A percentile compares a stretch with the other conserved stretches of the same genome.
Conservation (phyloP, 2,797 vertebrate species). For the Harpagifer antarcticus region DNA sequence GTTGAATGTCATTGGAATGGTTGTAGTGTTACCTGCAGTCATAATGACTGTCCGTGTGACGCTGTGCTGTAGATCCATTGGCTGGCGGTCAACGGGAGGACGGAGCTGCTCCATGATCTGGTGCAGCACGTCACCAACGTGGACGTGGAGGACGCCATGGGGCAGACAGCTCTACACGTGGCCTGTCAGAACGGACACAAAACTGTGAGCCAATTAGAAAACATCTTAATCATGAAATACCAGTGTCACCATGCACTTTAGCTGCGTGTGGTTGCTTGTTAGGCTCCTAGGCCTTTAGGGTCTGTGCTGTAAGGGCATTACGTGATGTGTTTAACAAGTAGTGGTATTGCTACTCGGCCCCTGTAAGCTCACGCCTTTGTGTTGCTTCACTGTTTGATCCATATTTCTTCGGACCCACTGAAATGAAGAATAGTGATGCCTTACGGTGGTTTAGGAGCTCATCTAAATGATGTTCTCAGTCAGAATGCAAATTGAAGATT, state of each 20-base stretch:
- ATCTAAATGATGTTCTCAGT: too few species aligned
- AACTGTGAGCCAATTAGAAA: constrained; percentile 83
- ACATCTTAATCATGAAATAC: neutral
- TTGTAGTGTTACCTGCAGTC: neutral
- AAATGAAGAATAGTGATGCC: neutral
- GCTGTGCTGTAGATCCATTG: constrained; percentile 92
- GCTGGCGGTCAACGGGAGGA: constrained; percentile 97
- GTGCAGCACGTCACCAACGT: constrained; percentile 97
- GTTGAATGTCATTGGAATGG: neutral
- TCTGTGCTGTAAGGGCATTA: neutral
- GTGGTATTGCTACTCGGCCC: neutral
- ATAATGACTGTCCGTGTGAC: constrained; percentile 5
- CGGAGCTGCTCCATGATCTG: constrained; percentile 96
- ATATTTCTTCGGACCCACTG: neutral
- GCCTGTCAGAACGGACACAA: constrained; percentile 99
- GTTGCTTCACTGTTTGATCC: neutral
- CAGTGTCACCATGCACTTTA: neutral
- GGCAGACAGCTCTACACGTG: constrained; percentile 97
- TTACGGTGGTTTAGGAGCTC: neutral
- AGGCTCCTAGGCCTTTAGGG: neutral
- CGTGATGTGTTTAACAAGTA: neutral
- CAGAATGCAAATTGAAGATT: too few species aligned
- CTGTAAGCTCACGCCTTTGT: neutral
- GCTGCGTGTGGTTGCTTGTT: too few species aligned
- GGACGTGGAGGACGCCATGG: constrained; percentile 99